Evolutionary conservation across 37 sponge, comb jelly and placozoan species (phyloP).

Genomic region (Petrosia ficiformis): DNA sequence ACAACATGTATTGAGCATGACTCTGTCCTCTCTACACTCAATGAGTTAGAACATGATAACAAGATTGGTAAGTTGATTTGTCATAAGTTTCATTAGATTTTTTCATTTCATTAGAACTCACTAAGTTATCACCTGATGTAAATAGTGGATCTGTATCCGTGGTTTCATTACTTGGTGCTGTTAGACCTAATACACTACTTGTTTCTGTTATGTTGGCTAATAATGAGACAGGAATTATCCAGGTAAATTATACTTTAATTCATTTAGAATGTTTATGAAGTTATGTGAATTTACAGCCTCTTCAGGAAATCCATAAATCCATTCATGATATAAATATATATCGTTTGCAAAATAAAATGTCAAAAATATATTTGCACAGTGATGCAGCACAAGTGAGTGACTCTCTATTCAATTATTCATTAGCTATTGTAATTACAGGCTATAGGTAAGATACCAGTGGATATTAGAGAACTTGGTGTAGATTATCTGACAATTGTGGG

Average conservation of each 20-base stretch:
- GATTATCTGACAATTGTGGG: slow-evolving; percentile 87
- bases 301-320: slow-evolving; percentile 41
- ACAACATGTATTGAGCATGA: slow-evolving; percentile 79
- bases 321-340: slow-evolving; percentile 19
- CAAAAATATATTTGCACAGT: slow-evolving; percentile 29
- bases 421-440: slow-evolving; percentile 31
- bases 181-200: slow-evolving; percentile 40
- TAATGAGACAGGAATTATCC: slow-evolving; percentile 86
- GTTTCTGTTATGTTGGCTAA: slow-evolving; percentile 90
- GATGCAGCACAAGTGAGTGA: slow-evolving; percentile 54
- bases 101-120: too few relatives aligned
- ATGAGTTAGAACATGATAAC: slow-evolving; percentile 42
- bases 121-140: too few relatives aligned
- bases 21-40: slow-evolving; percentile 48
- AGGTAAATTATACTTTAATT: slow-evolving; percentile 21
- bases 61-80: slow-evolving; percentile 30
- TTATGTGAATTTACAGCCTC: slow-evolving; percentile 52
- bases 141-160: background rate
- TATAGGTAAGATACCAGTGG: slow-evolving; percentile 76
- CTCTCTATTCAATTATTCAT: background rate
- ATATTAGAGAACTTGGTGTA: slow-evolving; percentile 64
- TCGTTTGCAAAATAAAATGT: background rate
- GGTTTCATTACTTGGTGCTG: background rate
- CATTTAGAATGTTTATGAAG: background rate
- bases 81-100: background rate